Evolutionary conservation across 2,797 vertebrate species (phyloP), one percentile per base, ranked within the genome.

Genomic region (Leptoclinus maculatus): DNA sequence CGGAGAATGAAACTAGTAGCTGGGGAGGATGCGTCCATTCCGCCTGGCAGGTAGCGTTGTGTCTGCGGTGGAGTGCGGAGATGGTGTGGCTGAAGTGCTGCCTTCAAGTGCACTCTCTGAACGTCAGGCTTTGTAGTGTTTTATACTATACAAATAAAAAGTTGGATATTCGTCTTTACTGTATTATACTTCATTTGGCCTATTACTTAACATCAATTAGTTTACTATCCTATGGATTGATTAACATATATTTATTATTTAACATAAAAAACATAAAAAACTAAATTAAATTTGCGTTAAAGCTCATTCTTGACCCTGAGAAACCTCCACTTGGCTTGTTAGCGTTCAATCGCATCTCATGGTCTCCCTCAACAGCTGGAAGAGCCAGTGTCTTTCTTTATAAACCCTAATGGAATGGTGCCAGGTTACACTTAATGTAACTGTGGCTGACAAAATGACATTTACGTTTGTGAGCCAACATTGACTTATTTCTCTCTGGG

Each of bases 31-130:
- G 68, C 75, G 66, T 89, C 86, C 84, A 88, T 87, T 64, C 76
- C 78, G 72, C 71, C 82, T 41, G 71, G 67, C 86, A 74, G 86
- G 77, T 77, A 79, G 84, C 77, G 76, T 47, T 79, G 74, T 47
- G 21, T 80, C 71, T n/a, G 36, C 80, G 71, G 76, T n/a, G 74
- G 63, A 60, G 34, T 34, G 86, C 16, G n/a, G 71, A 54, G 63
- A 83, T 66, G 6, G 74, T n/a, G 83, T 57, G 51, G 59, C 70
- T 74, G 80, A 25, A 67, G 65, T 79, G 91, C 5, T 75, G 72
- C 86, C 2, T 91, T 91, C 83, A 85, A 0, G 75, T 25, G 7
- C 57, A 4, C 19, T 72, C 38, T 9, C 60, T 9, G 9, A 71
- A 47, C 17, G 29, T 2, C 1, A 32, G 16, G 2, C 0, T 27